Base-by-base conservation (phyloP, 2,888 invertebrate species). In the Ligdia adustata region DNA sequence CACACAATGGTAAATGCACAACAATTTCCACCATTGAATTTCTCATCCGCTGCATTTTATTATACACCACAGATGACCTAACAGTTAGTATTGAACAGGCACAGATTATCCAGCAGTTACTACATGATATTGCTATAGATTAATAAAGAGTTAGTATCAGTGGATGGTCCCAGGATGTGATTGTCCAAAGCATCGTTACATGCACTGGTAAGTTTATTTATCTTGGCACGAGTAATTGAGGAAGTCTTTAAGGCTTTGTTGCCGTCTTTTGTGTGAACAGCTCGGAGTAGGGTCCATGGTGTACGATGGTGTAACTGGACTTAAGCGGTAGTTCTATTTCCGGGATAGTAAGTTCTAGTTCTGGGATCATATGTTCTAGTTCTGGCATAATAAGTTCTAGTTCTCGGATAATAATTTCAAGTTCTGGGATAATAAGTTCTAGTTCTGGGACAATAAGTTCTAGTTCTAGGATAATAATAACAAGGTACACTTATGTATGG, bases 231-330 rank as follows among this genome's bases (percentile, higher is more conserved):
- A 63, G 62, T 84, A 84, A 86, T 87, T 84, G 84, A 82, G 85
- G 86, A 87, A 85, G 81, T 78, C 69, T 81, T 83, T 79, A 77
- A 63, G 62, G 62, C 59, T 45, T 72, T 75, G 72, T 75, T 62
- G 47, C 51, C 57, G 62, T 63, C 62, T 64, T 66, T n/a, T n/a
- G n/a, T n/a, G n/a, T n/a, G n/a, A n/a, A n/a, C n/a, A n/a, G n/a
- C n/a, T n/a, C n/a, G n/a, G n/a, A n/a, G n/a, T n/a, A n/a, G n/a
- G n/a, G n/a, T n/a, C n/a, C n/a, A n/a, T n/a, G 18, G 18, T 18
- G 5, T 18, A 18, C 18, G 1, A 18, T 18, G 18, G 2, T 1
- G 2, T 2, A 2, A n/a, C n/a, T n/a, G n/a, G n/a, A n/a, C n/a
- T n/a, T n/a, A n/a, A n/a, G n/a, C n/a, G n/a, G n/a, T n/a, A n/a